These are phyloP conservation scores for Leptinotarsa defecta DNA, from an alignment of 1,140 invertebrate genomes.

Conservation along the genomic window DNA sequence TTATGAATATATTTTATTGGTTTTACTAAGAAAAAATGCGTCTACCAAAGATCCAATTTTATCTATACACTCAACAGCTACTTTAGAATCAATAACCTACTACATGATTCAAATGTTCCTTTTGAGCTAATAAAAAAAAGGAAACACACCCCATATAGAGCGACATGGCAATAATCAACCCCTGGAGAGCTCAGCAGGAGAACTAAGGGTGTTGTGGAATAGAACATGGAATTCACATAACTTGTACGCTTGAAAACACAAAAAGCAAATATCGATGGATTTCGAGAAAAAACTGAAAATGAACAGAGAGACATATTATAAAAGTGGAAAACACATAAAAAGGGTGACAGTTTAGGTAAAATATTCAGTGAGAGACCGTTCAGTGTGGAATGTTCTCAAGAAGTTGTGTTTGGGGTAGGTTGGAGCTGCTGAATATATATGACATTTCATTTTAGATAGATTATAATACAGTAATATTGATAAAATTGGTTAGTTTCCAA, in stretches of 20 bases:
- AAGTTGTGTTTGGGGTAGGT: slow-evolving; percentile 14
- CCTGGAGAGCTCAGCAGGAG: neutral
- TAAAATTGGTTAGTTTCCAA: no score
- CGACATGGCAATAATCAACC: slow-evolving; percentile 12
- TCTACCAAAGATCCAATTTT: no score
- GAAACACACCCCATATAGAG: neutral
- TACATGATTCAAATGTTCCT: neutral
- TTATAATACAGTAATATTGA: no score
- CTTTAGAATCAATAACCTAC: neutral
- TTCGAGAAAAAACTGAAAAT: slow-evolving; percentile 35
- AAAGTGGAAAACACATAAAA: slow-evolving; percentile 28
- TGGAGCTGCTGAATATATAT: neutral
- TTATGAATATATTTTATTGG: no score
- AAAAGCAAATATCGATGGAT: neutral
- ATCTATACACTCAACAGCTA: neutral
- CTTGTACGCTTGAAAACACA: slow-evolving; percentile 9
- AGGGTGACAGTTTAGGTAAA: slow-evolving; percentile 26
- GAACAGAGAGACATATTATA: slow-evolving; percentile 37
- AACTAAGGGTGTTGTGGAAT: neutral
- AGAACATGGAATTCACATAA: slow-evolving; percentile 37
- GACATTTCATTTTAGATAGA: no score
- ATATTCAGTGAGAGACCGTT: neutral
- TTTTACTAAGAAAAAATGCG: no score
- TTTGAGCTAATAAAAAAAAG: neutral
- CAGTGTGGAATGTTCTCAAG: slow-evolving; percentile 19